Conservation (phyloP, 2,797 vertebrate species). For the Enteromius thamalakanensis region DNA sequence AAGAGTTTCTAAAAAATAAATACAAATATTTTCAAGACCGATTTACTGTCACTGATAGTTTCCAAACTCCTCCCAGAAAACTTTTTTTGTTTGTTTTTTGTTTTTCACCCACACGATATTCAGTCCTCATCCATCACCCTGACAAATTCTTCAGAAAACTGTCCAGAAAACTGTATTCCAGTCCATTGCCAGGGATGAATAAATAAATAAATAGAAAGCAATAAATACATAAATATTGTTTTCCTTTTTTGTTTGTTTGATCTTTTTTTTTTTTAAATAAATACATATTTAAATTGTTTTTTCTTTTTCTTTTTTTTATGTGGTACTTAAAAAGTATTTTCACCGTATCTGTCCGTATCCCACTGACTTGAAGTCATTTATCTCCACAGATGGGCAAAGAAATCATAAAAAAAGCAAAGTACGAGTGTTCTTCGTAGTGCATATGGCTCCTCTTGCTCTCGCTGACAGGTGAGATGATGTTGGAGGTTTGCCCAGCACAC, state of each 20-base stretch:
- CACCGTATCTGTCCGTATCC: constrained; percentile 11
- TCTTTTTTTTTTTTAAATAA: constrained; percentile 68
- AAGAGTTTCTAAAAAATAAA: constrained; percentile 77
- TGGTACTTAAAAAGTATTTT: constrained; percentile 59
- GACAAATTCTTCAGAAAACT: constrained; percentile 49
- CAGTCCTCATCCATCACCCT: constrained; percentile 37
- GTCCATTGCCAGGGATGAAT: constrained; percentile 67
- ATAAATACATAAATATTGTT: constrained; percentile 82
- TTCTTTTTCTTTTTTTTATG: constrained; percentile 44
- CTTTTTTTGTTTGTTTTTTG: constrained; percentile 24
- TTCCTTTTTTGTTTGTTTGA: constrained; percentile 20
- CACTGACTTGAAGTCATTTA: constrained; percentile 28
- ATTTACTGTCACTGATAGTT: constrained; percentile 59
- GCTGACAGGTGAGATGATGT: constrained; percentile 45
- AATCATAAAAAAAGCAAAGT: constrained; percentile 47
- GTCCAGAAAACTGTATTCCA: constrained; percentile 48
- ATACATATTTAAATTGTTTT: constrained; percentile 62
- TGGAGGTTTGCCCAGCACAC: constrained; percentile 38
- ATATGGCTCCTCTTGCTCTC: constrained; percentile 34
- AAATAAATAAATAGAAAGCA: constrained; percentile 81
- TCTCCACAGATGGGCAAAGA: constrained; percentile 30
- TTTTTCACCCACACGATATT: constrained; percentile 24
- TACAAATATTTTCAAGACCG: constrained; percentile 73
- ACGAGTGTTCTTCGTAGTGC: constrained; percentile 32
- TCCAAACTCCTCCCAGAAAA: constrained; percentile 34